Evolutionary conservation across 2,888 invertebrate genomes (phyloP).

Genomic region (Gari tellinella): DNA sequence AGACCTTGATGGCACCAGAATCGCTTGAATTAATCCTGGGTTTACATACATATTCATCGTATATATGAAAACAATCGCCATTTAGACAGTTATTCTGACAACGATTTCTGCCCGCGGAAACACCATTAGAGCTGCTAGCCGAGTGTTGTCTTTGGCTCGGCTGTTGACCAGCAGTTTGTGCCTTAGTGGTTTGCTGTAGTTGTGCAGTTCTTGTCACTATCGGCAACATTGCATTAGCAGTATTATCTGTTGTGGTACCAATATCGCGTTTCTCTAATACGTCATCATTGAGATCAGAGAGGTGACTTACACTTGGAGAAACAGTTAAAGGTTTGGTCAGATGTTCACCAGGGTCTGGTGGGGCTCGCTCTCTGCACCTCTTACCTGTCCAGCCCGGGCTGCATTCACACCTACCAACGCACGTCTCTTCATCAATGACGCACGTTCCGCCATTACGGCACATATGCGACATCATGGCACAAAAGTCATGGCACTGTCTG

Average conservation of each 20-base stretch:
- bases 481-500: conserved; percentile 52
- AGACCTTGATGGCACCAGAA: conserved; percentile 10
- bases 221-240: too few relatives aligned
- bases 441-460: conserved; percentile 60
- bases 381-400: conserved; percentile 49
- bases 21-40: conserved; percentile 20
- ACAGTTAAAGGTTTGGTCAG: not conserved
- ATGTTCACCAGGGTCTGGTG: too few relatives aligned
- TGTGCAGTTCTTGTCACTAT: too few relatives aligned
- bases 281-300: not conserved
- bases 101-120: not conserved
- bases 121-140: not conserved
- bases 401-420: conserved; percentile 59
- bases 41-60: conserved; percentile 43
- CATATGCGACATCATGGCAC: conserved; percentile 34
- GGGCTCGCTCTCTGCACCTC: not conserved
- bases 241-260: not conserved
- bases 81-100: conserved; percentile 31
- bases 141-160: not conserved
- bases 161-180: not conserved
- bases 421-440: conserved; percentile 49
- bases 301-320: not conserved
- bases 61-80: conserved; percentile 47
- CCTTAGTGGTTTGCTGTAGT: too few relatives aligned
- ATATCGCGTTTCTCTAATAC: not conserved